These are phyloP conservation scores for Tetrapedia diversipes DNA, from an alignment of 2,888 invertebrate species.

Conservation along the genomic window DNA sequence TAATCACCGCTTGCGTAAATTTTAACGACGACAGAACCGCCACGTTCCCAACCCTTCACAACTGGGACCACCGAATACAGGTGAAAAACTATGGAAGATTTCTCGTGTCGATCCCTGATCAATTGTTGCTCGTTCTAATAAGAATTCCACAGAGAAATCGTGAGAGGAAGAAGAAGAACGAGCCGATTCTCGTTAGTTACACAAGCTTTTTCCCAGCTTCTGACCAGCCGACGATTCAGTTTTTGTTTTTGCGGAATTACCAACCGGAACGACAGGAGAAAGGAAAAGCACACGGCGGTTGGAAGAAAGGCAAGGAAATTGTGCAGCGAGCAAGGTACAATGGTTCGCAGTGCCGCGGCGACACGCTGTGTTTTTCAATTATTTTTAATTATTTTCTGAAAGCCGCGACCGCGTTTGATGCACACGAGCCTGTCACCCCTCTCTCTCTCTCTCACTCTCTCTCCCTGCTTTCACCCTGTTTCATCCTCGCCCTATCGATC, in stretches of 20 bases:
- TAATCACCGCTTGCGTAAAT: no score
- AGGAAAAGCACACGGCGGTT: background rate
- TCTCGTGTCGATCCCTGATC: background rate
- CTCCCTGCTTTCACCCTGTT: slow-evolving; percentile 6
- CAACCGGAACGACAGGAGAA: slow-evolving; percentile 6
- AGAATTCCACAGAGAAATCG: background rate
- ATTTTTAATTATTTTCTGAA: slow-evolving; percentile 74
- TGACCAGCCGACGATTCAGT: slow-evolving; percentile 58
- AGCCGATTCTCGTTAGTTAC: slow-evolving; percentile 46
- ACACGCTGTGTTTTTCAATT: slow-evolving; percentile 68
- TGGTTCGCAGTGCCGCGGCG: slow-evolving; percentile 43
- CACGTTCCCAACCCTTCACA: no score
- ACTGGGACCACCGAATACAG: no score
- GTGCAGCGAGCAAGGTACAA: slow-evolving; percentile 57
- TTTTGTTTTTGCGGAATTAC: slow-evolving; percentile 66
- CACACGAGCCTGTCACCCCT: slow-evolving; percentile 35
- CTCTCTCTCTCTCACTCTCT: no score
- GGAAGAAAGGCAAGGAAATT: slow-evolving; percentile 62
- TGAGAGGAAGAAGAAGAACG: background rate
- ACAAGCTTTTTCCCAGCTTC: slow-evolving; percentile 30
- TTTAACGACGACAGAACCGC: no score
- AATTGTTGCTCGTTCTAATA: background rate
- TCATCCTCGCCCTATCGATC: slow-evolving; percentile 32
- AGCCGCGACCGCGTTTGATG: slow-evolving; percentile 64
- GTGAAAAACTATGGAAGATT: no score